Base-by-base conservation (phyloP, 1,140 invertebrate species). In the Hypothenemus hampei region DNA sequence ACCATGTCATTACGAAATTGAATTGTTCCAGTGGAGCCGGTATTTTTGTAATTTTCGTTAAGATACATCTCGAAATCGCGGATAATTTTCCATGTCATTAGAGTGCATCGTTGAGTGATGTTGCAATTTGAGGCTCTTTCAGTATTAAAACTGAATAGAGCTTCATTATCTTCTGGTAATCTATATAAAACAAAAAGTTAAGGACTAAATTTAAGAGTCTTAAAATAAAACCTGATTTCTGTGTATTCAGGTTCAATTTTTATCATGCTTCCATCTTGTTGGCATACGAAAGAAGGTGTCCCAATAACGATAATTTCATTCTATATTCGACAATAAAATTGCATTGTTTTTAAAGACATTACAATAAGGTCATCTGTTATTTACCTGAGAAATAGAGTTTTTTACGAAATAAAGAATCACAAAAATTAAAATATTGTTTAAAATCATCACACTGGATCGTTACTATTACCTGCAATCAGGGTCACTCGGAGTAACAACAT, bases 71-170 rank as follows among this genome's bases (percentile, higher is more conserved):
- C 40, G n/a, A 61, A 40, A 15, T 58, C 46, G 29, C 57, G 33
- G 4, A 61, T 52, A 19, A 47, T 19, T 40, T 49, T 58, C 59
- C 59, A 61, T 10, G 39, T 45, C 33, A 58, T 50, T 24, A 58
- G 18, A 18, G 59, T 58, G 23, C 59, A 58, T 33, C 48, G 22
- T 45, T 58, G 50, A 10, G 40, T 20, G 18, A 33, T 46, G 4
- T 22, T 16, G 18, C 55, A 57, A 18, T 24, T 59, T n/a, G n/a
- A 16, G n/a, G 19, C 45, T 41, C 29, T 48, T 45, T 45, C 23
- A 26, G 55, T 49, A 52, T 56, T 51, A n/a, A 62, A 37, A n/a
- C 43, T 52, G 19, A 26, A 51, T 13, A 19, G 23, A 19, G 37
- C 36, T 5, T 26, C 7, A 5, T 4, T 22, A 29, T 51, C 41